Conservation (phyloP, 2,797 vertebrate species). For the Mormyrops attenuatus region DNA sequence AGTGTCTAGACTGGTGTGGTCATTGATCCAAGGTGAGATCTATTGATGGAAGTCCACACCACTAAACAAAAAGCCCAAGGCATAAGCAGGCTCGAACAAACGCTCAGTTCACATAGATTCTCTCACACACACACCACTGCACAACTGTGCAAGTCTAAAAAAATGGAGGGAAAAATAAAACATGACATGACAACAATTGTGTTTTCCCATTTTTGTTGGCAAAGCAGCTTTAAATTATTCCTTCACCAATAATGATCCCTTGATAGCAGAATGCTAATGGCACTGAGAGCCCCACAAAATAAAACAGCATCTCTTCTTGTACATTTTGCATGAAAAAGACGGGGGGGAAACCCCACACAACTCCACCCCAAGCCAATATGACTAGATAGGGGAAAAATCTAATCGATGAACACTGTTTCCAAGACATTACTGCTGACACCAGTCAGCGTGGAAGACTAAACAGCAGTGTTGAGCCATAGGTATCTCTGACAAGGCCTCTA, state of each 20-base stretch:
- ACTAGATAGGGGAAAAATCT: slow-evolving; percentile 3
- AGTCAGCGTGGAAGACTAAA: neutral
- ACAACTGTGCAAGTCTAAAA: neutral
- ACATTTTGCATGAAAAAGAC: neutral
- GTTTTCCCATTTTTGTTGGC: slow-evolving; percentile 15
- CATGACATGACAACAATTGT: neutral
- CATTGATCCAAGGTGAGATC: neutral
- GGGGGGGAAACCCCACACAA: neutral
- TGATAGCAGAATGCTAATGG: neutral
- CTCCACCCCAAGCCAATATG: neutral
- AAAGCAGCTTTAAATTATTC: neutral
- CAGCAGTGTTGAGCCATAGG: neutral
- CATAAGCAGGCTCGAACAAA: neutral
- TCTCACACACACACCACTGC: neutral
- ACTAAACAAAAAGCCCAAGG: neutral
- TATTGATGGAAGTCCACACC: neutral
- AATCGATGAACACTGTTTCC: neutral
- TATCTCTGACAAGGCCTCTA: neutral
- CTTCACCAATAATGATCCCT: slow-evolving; percentile 18
- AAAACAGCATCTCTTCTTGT: neutral
- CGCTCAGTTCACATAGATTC: neutral
- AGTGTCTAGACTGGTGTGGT: neutral
- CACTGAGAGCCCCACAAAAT: neutral
- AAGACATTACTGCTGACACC: neutral
- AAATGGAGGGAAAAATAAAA: neutral